phyloP scores from a whole-genome alignment of 1,140 invertebrate species.

The Cyphomyrmex costatus region DNA sequence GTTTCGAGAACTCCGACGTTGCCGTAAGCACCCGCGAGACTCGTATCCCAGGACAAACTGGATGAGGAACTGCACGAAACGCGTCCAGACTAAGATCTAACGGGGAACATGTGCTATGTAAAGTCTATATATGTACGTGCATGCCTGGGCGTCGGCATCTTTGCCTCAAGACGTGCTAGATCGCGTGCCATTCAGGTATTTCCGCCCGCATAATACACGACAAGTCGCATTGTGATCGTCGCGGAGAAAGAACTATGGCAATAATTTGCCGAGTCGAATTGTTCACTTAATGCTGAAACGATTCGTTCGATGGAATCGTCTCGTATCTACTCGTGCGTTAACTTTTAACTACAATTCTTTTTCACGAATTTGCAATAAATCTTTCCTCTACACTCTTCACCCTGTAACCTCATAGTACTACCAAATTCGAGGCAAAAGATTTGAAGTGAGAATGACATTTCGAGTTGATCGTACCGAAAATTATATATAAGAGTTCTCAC shows the following conservation, averaged over 20 bases:
- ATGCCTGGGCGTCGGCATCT: slow-evolving; percentile 10
- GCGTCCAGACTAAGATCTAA: slow-evolving; percentile 63
- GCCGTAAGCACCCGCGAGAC: slow-evolving; percentile 61
- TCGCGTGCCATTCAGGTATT: slow-evolving; percentile 41
- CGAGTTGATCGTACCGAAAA: too few species aligned
- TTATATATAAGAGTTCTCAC: too few species aligned
- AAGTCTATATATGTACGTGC: slow-evolving; percentile 19
- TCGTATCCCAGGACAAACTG: slow-evolving; percentile 67
- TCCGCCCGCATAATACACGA: slow-evolving; percentile 22
- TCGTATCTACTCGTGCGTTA: background rate
- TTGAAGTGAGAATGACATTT: too few species aligned
- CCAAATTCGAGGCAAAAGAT: too few species aligned
- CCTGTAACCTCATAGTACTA: too few species aligned
- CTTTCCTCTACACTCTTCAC: background rate
- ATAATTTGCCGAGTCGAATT: slow-evolving; percentile 25
- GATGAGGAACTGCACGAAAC: slow-evolving; percentile 67
- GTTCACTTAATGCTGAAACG: background rate
- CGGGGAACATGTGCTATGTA: slow-evolving; percentile 48
- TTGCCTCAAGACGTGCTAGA: slow-evolving; percentile 28
- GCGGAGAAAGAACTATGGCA: slow-evolving; percentile 26
- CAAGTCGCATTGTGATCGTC: slow-evolving; percentile 8
- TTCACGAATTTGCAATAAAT: slow-evolving; percentile 10
- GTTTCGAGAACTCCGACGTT: slow-evolving; percentile 57
- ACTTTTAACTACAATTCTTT: background rate
- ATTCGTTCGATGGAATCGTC: background rate